phyloP scores from a whole-genome alignment of 37 sponge, comb jelly and placozoan genomes.

The Haliclona indistincta region DNA sequence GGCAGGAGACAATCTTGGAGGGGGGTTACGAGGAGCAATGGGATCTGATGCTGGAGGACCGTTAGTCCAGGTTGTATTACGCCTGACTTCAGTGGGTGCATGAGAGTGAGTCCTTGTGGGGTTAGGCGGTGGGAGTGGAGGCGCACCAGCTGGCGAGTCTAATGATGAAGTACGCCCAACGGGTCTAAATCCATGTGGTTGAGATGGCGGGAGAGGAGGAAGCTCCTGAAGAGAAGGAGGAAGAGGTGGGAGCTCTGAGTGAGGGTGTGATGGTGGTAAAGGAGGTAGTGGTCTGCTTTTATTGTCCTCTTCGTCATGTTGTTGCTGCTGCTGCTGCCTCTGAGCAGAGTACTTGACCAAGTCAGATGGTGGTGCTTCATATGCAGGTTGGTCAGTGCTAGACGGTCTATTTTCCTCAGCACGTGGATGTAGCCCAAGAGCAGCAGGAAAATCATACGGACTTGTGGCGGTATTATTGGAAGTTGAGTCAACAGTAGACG shows the following conservation, averaged over 20 bases:
- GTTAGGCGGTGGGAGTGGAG: constrained; percentile 50
- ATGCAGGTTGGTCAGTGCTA: background rate
- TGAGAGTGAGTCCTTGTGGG: background rate
- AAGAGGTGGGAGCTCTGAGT: background rate
- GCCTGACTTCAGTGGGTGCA: background rate
- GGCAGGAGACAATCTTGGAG: constrained; percentile 9
- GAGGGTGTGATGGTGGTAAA: background rate
- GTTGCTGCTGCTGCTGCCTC: background rate
- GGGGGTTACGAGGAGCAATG: constrained; percentile 39
- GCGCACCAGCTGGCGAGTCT: background rate
- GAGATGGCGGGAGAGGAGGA: constrained; percentile 9
- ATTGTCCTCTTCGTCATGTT: background rate
- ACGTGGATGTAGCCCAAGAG: constrained; percentile 10
- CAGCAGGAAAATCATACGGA: constrained; percentile 32
- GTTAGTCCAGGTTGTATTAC: background rate
- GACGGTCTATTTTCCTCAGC: background rate
- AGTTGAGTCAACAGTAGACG: background rate
- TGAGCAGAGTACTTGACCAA: background rate
- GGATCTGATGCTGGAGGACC: constrained; percentile 6
- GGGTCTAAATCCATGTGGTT: background rate
- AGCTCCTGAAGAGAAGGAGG: constrained; percentile 7
- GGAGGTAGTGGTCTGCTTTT: background rate
- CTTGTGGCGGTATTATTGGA: background rate
- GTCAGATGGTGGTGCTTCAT: background rate
- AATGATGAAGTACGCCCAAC: background rate